Base-by-base conservation (phyloP, 2,888 invertebrate species). In the Hyppa rectilinea region DNA sequence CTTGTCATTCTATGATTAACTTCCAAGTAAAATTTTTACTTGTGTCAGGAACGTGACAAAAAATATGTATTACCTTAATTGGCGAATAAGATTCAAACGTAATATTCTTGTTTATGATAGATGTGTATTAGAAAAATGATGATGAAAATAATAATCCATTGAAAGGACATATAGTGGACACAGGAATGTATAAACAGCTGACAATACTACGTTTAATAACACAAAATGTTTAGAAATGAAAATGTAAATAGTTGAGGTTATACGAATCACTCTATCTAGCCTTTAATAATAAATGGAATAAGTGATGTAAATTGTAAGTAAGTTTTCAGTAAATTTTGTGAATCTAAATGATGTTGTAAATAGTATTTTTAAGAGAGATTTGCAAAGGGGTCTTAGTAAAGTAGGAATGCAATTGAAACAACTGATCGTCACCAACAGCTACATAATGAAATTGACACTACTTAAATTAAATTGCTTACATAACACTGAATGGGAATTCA, bases 141-240 rank as follows among this genome's bases (percentile, higher is more conserved):
- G 71, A 86, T 68, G 79, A 86, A 81, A 83, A 82, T 84, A 84
- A 83, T 84, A 85, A 86, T 85, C 78, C 78, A 83, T 84, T 89
- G 87, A 69, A 62, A 85, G 84, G 82, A 87, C 86, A 89, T 87
- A 88, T 89, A 89, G 87, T 86, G 84, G 75, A 91, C 89, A 92
- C 93, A 93, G 92, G 90, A 94, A 93, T 91, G 93, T 91, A 93
- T 89, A 91, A 93, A 90, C 94, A 94, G 93, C 94, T 92, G 95
- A 96, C 95, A 96, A 96, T 96, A 96, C 93, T 95, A 96, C 89
- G 90, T 90, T 95, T 79, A 79, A 92, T 89, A 92, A 92, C 92
- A 92, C 89, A 93, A 91, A 84, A 91, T 89, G 91, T 88, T 93
- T 92, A 94, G 92, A 88, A 80, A 88, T 60, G 78, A 82, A 82